phyloP scores from a whole-genome alignment of 2,888 invertebrate genomes.

The Lamellibrachia columna region DNA sequence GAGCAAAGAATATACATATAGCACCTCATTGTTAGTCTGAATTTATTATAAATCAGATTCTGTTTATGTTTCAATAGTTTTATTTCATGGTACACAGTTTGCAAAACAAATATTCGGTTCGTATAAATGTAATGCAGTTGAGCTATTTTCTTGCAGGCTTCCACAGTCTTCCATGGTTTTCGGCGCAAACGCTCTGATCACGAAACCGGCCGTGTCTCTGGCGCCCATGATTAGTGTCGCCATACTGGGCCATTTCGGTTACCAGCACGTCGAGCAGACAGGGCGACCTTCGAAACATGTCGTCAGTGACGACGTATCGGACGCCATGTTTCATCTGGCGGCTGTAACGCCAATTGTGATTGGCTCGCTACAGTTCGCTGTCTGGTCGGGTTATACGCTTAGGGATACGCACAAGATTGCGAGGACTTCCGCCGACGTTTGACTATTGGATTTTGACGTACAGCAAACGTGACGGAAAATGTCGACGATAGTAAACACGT shows the following conservation, averaged over 20 bases:
- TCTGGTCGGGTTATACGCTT: conserved; percentile 54
- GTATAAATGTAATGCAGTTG: neutral
- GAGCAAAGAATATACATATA: neutral
- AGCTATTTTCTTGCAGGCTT: conserved; percentile 48
- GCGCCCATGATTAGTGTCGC: conserved; percentile 60
- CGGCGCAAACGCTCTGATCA: conserved; percentile 61
- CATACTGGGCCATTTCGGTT: conserved; percentile 57
- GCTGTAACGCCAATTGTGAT: conserved; percentile 50
- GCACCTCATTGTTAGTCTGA: neutral
- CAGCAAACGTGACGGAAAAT: neutral
- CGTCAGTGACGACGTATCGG: conserved; percentile 39
- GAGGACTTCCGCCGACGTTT: neutral
- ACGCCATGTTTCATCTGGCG: conserved; percentile 51
- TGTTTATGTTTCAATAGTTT: neutral
- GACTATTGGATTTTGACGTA: neutral
- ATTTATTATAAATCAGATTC: neutral
- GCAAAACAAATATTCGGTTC: no score
- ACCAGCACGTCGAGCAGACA: conserved; percentile 38
- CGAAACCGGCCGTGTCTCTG: conserved; percentile 61
- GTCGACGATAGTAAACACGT: neutral
- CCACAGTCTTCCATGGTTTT: conserved; percentile 62
- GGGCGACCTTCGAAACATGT: neutral
- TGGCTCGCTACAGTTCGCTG: conserved; percentile 48
- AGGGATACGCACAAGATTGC: conserved; percentile 30
- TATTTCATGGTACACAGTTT: neutral